phyloP scores from a whole-genome alignment of 2,797 vertebrate species.

The Leptatherina wallacei region DNA sequence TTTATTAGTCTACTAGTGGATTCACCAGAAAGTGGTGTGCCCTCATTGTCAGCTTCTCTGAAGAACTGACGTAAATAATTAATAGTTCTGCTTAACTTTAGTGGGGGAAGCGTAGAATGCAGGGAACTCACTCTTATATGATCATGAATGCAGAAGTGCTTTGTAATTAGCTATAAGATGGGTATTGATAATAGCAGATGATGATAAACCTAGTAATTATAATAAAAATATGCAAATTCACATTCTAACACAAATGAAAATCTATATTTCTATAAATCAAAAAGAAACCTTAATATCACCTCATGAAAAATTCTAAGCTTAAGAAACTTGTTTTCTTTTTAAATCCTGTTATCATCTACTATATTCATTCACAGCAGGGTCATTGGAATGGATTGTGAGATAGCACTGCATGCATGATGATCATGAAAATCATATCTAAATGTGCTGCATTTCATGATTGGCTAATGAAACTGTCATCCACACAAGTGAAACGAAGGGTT shows the following conservation, averaged over 20 bases:
- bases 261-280: not conserved
- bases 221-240: not conserved
- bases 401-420: not conserved
- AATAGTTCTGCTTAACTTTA: conserved; percentile 48
- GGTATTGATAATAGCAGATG: conserved; percentile 19
- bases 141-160: conserved; percentile 19
- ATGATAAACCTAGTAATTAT: conserved; percentile 10
- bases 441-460: conserved; percentile 8
- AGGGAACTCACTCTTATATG: conserved; percentile 31
- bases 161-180: conserved; percentile 36
- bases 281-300: not conserved
- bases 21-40: conserved; percentile 31
- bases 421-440: not conserved
- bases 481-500: not conserved
- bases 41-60: conserved; percentile 21
- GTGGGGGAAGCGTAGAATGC: conserved; percentile 23
- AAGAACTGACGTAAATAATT: conserved; percentile 63
- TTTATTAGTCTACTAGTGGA: conserved; percentile 15
- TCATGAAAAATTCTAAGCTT: not conserved
- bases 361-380: not conserved
- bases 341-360: not conserved
- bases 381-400: not conserved
- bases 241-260: not conserved
- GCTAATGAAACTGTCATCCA: conserved; percentile 12
- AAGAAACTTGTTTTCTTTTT: too few species aligned